Evolutionary conservation across 2,797 vertebrate species (phyloP), one percentile per base, ranked within the genome.

Genomic region (Mus minutoides): DNA sequence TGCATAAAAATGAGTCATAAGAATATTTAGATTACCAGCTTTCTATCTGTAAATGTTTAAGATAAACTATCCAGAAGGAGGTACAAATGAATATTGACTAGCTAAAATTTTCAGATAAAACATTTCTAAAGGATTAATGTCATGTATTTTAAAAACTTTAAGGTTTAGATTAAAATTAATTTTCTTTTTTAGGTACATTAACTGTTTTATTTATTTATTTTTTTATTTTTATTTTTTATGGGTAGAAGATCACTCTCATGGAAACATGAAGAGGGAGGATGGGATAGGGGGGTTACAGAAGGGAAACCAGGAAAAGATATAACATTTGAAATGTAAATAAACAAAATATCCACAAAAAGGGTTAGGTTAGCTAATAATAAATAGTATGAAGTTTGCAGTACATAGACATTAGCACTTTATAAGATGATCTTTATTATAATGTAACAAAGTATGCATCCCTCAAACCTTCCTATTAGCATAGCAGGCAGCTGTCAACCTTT

Each of bases 331-430:
- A 26, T 60, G 58, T 60, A 60, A 60, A 60, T 60, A 60, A 60
- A 60, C 9, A 60, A 60, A 60, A 60, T 26, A 60, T 60, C 58
- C 22, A 60, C 24, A 60, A 26, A 10, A 24, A 9, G 22, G 8
- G 92, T 87, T 94, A 88, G 1, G 2, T 40, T 86, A 76, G 64
- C 16, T 95, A 24, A 84, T 92, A 83, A 76, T 95, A 93, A 97
- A 88, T 9, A 94, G 31, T 37, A 88, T 40, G 40, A n/a, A 96
- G 95, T 91, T 85, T 21, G 54, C 58, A 96, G 12, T 88, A 95
- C 88, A 90, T 3, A 1, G 5, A 60, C 92, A 93, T 96, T 96
- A 49, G 88, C 97, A 94, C 95, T 96, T 95, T 90, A 95, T 95
- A 90, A 34, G 10, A 40, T 87, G 0, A 87, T 91, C 95, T 97